A percentile compares a stretch with the other conserved stretches of the same genome.
Evolutionary conservation across 1,140 invertebrate species (phyloP).

Genomic region (Brachystomella parvula): DNA sequence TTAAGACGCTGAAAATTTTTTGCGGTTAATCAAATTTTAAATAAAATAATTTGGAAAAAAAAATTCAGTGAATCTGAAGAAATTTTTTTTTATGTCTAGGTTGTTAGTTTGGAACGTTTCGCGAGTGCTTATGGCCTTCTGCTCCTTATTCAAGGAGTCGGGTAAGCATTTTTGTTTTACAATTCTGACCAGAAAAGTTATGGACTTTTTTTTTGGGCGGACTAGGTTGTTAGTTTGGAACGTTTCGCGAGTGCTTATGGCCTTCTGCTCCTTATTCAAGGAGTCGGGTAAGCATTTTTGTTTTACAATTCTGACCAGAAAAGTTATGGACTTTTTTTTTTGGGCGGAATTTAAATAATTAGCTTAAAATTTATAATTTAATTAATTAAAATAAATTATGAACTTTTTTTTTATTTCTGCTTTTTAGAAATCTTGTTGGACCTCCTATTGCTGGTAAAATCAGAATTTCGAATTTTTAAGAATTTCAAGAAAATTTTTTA

Average conservation of each 20-base stretch:
- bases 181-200: neutral
- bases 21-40: neutral
- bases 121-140: slow-evolving; percentile 82
- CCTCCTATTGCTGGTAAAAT: slow-evolving; percentile 71
- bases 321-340: neutral
- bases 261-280: slow-evolving; percentile 74
- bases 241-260: slow-evolving; percentile 85
- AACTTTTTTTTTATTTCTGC: neutral
- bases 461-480: slow-evolving; percentile 2
- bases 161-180: neutral
- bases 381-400: neutral
- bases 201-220: too few species aligned
- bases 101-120: slow-evolving; percentile 63
- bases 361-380: neutral
- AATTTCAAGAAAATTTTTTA: neutral
- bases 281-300: slow-evolving; percentile 40
- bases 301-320: neutral
- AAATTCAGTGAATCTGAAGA: neutral
- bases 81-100: slow-evolving; percentile 17
- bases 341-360: too few species aligned
- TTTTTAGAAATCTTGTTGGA: slow-evolving; percentile 73
- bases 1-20: neutral
- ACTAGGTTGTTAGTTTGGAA: slow-evolving; percentile 51
- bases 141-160: slow-evolving; percentile 68
- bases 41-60: neutral